Base-by-base conservation (phyloP, 2,113 vertebrate species). In the Anhinga anhinga region DNA sequence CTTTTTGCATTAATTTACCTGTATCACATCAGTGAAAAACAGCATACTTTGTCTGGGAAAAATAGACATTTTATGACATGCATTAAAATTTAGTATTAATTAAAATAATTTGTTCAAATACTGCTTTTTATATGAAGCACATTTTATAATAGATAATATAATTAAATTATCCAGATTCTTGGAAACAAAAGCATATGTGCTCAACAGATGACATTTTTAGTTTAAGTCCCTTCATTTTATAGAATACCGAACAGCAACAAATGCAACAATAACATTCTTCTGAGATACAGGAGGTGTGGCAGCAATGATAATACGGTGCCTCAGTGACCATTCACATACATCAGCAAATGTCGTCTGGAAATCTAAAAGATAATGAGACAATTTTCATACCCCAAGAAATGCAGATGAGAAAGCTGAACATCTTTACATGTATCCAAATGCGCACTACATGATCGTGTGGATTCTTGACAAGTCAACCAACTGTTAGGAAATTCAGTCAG, bases 401-500 rank as follows among this genome's bases (percentile, higher is more conserved):
- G 38, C 77, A 92, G 80, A 91, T 89, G 52, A 94, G 76, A 96
- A 91, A 95, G 55, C 40, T 90, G 78, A 90, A 79, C 49, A 59
- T 88, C 56, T 92, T 91, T 76, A 59, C 66, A 25, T 59, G 32
- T 94, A 83, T 56, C 91, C 52, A 90, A 97, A 91, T 79, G 40
- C 50, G 30, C 66, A 42, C 61, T 89, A 79, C 44, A 49, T 36
- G 69, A 71, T 94, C 81, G 90, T 11, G 9, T 81, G 82, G 49
- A 91, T 92, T 74, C 73, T 87, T 91, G 71, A 95, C 74, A 94
- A 97, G 80, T 78, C 94, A 96, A 86, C 76, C 52, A 93, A 96
- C 85, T 86, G 19, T 88, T 93, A 82, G 1, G 14, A 95, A 96
- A 93, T 96, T 90, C 88, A 83, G n/a, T 55, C 69, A 90, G 84